Evolutionary conservation across 2,888 invertebrate species (phyloP).

Genomic region (Chamaedrilus cognettii): DNA sequence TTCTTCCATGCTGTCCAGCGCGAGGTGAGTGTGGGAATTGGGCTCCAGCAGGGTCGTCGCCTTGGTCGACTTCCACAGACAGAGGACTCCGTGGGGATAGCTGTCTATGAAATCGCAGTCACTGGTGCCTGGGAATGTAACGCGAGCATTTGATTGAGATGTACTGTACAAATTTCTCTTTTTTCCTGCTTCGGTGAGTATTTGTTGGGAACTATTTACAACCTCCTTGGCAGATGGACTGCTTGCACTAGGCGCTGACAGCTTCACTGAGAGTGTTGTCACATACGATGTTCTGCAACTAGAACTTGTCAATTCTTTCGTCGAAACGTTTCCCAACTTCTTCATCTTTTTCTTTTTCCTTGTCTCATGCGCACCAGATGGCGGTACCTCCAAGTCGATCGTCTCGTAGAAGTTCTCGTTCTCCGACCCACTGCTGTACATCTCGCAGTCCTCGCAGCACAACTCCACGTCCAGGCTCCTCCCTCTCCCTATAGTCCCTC

Average conservation of each 20-base stretch:
- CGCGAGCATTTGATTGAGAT: too few species aligned
- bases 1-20: not conserved
- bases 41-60: not conserved
- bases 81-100: too few species aligned
- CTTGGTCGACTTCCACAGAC: not conserved
- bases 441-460: not conserved
- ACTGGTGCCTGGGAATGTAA: too few species aligned
- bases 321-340: not conserved
- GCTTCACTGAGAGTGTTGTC: not conserved
- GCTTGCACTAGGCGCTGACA: too few species aligned
- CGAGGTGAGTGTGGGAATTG: not conserved
- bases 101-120: too few species aligned
- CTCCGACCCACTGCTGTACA: not conserved
- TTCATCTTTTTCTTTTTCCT: not conserved
- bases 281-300: too few species aligned
- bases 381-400: not conserved
- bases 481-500: too few species aligned
- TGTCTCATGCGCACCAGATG: not conserved
- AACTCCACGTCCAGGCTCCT: not conserved
- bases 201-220: too few species aligned
- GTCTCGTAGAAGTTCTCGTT: not conserved
- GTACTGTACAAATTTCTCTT: too few species aligned
- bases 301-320: too few species aligned
- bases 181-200: not conserved
- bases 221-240: too few species aligned